Conservation (phyloP, 2,888 invertebrate genomes). For the Trissoscelio sp. region DNA sequence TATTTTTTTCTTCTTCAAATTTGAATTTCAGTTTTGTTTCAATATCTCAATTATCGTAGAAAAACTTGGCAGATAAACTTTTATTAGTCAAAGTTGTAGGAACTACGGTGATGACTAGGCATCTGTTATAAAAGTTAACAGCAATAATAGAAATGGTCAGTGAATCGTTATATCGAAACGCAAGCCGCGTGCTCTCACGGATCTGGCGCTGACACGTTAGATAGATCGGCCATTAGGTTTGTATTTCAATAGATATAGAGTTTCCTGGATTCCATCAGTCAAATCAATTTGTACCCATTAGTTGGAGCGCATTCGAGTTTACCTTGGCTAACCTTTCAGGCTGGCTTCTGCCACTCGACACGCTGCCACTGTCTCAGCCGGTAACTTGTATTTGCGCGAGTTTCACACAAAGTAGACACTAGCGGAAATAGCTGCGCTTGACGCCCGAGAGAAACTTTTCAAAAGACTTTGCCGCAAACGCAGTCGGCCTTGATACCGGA, state of each 20-base stretch:
- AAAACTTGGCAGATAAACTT: constrained; percentile 23
- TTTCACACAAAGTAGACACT: constrained; percentile 45
- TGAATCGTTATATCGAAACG: constrained; percentile 64
- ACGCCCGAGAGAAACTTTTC: constrained; percentile 51
- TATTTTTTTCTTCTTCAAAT: no score
- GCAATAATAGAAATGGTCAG: constrained; percentile 63
- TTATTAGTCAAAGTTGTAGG: constrained; percentile 38
- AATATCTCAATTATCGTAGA: constrained; percentile 20
- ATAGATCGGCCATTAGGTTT: constrained; percentile 82
- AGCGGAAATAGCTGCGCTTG: constrained; percentile 56
- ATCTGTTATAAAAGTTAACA: constrained; percentile 53
- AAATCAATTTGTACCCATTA: constrained; percentile 83
- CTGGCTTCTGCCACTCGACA: constrained; percentile 59
- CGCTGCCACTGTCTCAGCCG: constrained; percentile 46
- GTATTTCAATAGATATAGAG: constrained; percentile 80
- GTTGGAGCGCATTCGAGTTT: constrained; percentile 70
- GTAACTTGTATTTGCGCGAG: constrained; percentile 43
- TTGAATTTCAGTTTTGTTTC: no score
- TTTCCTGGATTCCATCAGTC: constrained; percentile 81
- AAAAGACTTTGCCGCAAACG: constrained; percentile 43
- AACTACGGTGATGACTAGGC: constrained; percentile 24
- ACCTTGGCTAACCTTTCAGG: constrained; percentile 70
- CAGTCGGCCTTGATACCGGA: constrained; percentile 41
- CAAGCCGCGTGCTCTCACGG: constrained; percentile 59
- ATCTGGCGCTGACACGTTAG: constrained; percentile 80